These are phyloP conservation scores for Balaenoptera acutorostrata DNA, from an alignment of 2,113 vertebrate species.

Conservation along the genomic window DNA sequence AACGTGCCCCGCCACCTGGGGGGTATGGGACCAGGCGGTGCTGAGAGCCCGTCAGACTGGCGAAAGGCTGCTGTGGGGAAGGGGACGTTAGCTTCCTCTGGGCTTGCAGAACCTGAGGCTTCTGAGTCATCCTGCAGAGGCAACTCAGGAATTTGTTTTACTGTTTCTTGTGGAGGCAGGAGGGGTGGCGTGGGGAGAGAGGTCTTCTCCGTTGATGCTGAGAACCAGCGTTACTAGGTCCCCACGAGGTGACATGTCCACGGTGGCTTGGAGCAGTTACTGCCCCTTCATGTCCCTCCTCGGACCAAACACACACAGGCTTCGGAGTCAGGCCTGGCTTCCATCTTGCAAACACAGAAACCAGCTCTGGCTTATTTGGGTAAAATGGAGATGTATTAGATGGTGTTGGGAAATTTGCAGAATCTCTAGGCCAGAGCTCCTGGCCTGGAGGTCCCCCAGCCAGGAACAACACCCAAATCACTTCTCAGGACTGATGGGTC, in stretches of 20 bases:
- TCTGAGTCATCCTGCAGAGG: not conserved
- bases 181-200: too few species aligned
- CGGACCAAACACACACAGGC: not conserved
- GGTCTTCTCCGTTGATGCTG: not conserved
- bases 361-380: not conserved
- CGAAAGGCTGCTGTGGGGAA: not conserved
- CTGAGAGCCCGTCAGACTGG: rapidly evolving
- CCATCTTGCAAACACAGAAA: not conserved
- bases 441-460: not conserved
- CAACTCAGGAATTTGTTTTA: not conserved
- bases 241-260: rapidly evolving
- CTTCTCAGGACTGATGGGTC: not conserved
- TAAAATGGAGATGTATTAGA: not conserved
- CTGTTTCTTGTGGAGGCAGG: not conserved
- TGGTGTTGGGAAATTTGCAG: not conserved
- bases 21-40: not conserved
- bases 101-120: rapidly evolving
- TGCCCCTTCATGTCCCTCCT: not conserved
- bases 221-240: not conserved
- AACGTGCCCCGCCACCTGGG: rapidly evolving
- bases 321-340: not conserved
- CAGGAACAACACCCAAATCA: not conserved
- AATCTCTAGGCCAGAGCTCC: not conserved
- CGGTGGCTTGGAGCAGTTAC: not conserved
- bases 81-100: not conserved